Evolutionary conservation across 2,113 vertebrate genomes (phyloP), one percentile per base, ranked within the genome.

Genomic region (Oreochromis tanganicae): DNA sequence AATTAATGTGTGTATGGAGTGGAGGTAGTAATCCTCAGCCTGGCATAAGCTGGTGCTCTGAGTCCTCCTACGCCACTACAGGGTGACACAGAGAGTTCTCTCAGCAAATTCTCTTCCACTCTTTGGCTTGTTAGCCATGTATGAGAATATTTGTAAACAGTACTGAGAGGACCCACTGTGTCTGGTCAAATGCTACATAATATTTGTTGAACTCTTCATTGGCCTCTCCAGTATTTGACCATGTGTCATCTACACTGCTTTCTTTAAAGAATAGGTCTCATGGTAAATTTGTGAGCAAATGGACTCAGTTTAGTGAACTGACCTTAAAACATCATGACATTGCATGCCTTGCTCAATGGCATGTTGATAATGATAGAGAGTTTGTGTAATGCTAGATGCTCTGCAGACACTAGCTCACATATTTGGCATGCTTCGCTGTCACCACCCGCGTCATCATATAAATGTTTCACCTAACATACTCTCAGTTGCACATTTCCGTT

Each of bases 1-100:
- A 93, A 93, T 94, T 87, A 87, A 89, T 89, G 86, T 73, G 89
- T 80, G 89, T 85, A 55, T 78, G 82, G 59, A 89, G 82, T 92
- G 91, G 91, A 92, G 92, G 92, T 88, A 91, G 87, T 95, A 95
- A 95, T 95, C 93, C 94, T 87, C 83, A 68, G 82, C 43, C 89
- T 91, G 89, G 89, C 91, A 87, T 89, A 88, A 89, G 80, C 85
- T 61, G 61, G 24, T 83, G 87, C 87, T 85, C 86, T 46, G 89
- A 90, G 87, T 92, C 94, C 88, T 91, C 94, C 91, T 87, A 91
- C 89, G 59, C 92, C 4, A 71, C 84, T 83, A 32, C 78, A 80
- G 83, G 85, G 68, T 81, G 66, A 91, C 85, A 87, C 73, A 82
- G 56, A 79, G 36, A 85, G 48, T 71, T 81, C 81, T 81, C 63